Conservation (phyloP, 2,888 invertebrate species). For the Hoplodrina ambigua region DNA sequence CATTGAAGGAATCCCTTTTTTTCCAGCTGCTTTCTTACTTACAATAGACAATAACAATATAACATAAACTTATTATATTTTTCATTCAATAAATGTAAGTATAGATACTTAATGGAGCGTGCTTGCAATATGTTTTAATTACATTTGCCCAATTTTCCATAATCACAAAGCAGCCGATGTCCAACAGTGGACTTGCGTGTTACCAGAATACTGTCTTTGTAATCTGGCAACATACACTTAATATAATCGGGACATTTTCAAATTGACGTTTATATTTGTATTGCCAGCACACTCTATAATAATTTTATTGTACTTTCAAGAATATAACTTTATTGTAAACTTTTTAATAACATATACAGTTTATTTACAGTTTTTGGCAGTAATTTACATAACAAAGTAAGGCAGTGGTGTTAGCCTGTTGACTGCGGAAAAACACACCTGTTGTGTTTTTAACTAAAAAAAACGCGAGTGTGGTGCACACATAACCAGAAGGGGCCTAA, state of each 20-base stretch:
- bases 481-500: too few species aligned
- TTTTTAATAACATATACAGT: conserved; percentile 30
- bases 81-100: conserved; percentile 30
- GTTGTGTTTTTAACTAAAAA: too few species aligned
- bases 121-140: conserved; percentile 10
- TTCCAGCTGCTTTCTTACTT: conserved; percentile 14
- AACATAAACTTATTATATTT: conserved; percentile 20
- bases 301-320: conserved; percentile 48
- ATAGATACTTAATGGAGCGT: conserved; percentile 4
- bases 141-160: background rate
- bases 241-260: background rate
- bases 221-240: conserved; percentile 10
- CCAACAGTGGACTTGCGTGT: background rate
- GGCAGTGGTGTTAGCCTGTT: background rate
- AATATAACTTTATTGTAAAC: conserved; percentile 27
- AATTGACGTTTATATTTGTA: background rate
- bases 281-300: conserved; percentile 15
- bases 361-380: conserved; percentile 47
- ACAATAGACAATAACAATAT: background rate
- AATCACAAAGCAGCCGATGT: background rate
- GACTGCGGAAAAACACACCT: too few species aligned
- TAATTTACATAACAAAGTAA: conserved; percentile 15
- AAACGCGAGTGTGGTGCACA: too few species aligned
- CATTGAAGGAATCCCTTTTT: background rate
- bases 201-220: background rate